phyloP scores from a whole-genome alignment of 2,797 vertebrate genomes.

The Myotis vivesi region DNA sequence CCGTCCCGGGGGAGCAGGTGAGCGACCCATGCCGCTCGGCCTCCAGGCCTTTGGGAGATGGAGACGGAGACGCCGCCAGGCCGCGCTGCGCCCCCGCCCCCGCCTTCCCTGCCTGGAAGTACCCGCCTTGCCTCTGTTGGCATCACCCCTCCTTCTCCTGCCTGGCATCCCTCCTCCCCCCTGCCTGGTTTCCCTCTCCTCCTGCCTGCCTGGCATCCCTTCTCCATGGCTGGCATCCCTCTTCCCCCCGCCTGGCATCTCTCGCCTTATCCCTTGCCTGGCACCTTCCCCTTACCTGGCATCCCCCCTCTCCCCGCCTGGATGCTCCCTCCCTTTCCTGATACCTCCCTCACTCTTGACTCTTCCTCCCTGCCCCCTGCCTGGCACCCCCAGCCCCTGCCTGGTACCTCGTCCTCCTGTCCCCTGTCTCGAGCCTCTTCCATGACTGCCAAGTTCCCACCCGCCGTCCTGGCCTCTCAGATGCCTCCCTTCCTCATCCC shows the following conservation, averaged over 20 bases:
- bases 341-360: background rate
- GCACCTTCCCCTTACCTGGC: background rate
- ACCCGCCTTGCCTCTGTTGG: constrained; percentile 41
- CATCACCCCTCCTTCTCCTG: constrained; percentile 13
- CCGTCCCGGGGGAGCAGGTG: constrained; percentile 73
- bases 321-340: background rate
- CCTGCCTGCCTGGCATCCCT: background rate
- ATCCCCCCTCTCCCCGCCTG: background rate
- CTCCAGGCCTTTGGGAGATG: constrained; percentile 30
- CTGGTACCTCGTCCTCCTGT: background rate
- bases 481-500: background rate
- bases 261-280: background rate
- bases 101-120: constrained; percentile 50
- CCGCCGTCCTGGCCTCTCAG: background rate
- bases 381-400: background rate
- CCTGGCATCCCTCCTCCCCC: constrained; percentile 11
- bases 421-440: background rate
- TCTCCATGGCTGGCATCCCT: background rate
- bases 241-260: background rate
- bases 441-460: background rate
- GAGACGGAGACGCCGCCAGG: constrained; percentile 40
- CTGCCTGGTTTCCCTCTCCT: background rate
- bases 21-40: constrained; percentile 58
- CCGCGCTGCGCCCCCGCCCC: constrained; percentile 47
- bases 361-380: background rate